Evolutionary conservation across 2,797 vertebrate species (phyloP), one percentile per base, ranked within the genome.

Genomic region (Lithobates pipiens): DNA sequence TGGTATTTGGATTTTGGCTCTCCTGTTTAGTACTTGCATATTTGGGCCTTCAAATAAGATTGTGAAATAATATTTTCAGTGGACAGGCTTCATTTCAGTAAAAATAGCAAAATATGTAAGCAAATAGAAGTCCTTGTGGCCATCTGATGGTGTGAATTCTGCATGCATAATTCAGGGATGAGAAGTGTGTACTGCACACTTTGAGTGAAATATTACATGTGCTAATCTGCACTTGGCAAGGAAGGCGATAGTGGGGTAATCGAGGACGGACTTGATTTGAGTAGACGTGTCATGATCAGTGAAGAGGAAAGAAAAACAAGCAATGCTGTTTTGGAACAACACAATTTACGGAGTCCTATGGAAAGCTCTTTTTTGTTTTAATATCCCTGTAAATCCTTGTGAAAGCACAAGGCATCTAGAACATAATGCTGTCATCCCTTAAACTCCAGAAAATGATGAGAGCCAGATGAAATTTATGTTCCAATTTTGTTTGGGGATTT

Each of bases 241-340:
- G 46, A 67, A 23, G 3, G 65, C 44, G 68, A 57, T 72, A 80
- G 63, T 54, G 29, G 61, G 11, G n/a, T 32, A 76, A 57, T 67
- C 80, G 76, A 88, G 71, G 84, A 81, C 50, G 77, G n/a, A 50
- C 25, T 50, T 89, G 88, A 82, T 86, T 88, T 90, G 88, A 88
- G 71, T 85, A 46, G 54, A 6, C 46, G 29, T 87, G 82, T 89
- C 0, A 0, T 79, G 74, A 78, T 88, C 89, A 88, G 0, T 79
- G 84, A 89, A 86, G 77, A 88, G 46, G 61, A 89, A 90, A 89
- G 76, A 13, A 89, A 86, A 74, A 57, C 11, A 85, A 70, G 54
- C 78, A 84, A 83, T 77, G 39, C n/a, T 83, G 84, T 71, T 83
- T 83, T 72, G 72, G 9, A 76, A 13, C 54, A 79, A 36, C 76